Base-by-base conservation (phyloP, 2,113 vertebrate species). In the Atlantisia rogersi region DNA sequence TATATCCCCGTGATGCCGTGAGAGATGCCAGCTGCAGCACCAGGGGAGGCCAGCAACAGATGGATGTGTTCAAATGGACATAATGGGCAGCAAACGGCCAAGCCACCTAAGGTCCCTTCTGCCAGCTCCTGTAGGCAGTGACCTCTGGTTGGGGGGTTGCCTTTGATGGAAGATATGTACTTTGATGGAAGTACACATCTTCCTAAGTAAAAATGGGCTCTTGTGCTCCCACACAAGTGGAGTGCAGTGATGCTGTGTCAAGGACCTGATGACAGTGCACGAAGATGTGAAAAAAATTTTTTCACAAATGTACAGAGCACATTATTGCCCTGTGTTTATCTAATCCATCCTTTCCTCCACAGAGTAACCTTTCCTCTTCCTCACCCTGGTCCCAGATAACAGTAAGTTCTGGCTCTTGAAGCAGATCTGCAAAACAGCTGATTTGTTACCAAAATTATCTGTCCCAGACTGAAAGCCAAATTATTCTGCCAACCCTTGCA, bases 1-100 rank as follows among this genome's bases (percentile, higher is more conserved):
- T 46, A 32, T 6, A 40, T 22, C 70, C 39, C n/a, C 0, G 0
- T 62, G 84, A 62, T 44, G 60, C 80, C 10, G 9, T 67, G 69
- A 88, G 55, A 88, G 86, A 12, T 64, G 91, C 68, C 92, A 94
- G 92, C 91, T 95, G 92, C 87, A 90, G 92, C 91, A 63, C 81
- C 31, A 62, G 50, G 32, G 94, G 95, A 92, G 65, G 82, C 75
- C 81, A 91, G 70, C 92, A 94, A 65, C 95, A 94, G 93, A 96
- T 80, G 94, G 84, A 80, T 75, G 67, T 88, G 67, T 86, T 96
- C 92, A 95, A 96, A 82, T 0, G 11, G 78, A 91, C 40, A 19
- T 13, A 63, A 85, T 19, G 58, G 77, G 84, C 82, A 94, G 53
- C 83, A 95, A 95, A 96, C 22, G 74, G 69, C 84, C 86, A 58